Conservation (phyloP, 2,888 invertebrate species). For the Microlaimidae sp. region DNA sequence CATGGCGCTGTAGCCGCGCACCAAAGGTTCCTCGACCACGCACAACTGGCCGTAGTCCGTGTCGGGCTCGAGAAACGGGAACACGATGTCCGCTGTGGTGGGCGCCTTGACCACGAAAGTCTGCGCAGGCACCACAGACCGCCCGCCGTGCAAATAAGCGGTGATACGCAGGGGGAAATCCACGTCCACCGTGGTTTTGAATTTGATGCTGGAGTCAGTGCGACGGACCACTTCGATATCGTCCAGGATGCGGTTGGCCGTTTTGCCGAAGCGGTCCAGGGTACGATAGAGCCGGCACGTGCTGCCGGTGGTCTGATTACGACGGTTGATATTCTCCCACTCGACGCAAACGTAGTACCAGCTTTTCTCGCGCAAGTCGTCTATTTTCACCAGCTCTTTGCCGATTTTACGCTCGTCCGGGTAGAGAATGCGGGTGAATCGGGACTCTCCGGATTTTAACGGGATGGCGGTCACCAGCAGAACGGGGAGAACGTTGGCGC, state of each 20-base stretch:
- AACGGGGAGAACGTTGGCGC: conserved; percentile 21
- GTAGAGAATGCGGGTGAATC: not conserved
- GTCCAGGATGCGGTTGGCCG: conserved; percentile 19
- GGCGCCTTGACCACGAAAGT: conserved; percentile 18
- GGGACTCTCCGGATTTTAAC: conserved; percentile 16
- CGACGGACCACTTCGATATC: conserved; percentile 16
- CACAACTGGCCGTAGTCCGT: conserved; percentile 24
- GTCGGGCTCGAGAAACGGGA: conserved; percentile 20
- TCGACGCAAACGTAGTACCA: conserved; percentile 29
- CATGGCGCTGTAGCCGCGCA: conserved; percentile 24
- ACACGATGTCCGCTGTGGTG: conserved; percentile 20
- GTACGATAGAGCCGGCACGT: conserved; percentile 24
- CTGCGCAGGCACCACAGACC: conserved; percentile 14
- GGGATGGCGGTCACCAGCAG: conserved; percentile 25
- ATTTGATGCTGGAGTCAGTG: not conserved
- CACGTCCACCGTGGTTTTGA: not conserved
- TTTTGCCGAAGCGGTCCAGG: conserved; percentile 22
- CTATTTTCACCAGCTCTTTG: conserved; percentile 16
- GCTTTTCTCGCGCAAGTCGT: conserved; percentile 17
- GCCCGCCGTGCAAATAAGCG: conserved; percentile 19
- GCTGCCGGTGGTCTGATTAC: conserved; percentile 25
- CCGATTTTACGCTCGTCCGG: not conserved
- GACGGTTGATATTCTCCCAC: conserved; percentile 28
- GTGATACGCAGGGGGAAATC: conserved; percentile 25
- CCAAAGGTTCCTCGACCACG: conserved; percentile 24